These are phyloP conservation scores for Pelochelys cantorii DNA, from an alignment of 2,797 vertebrate species.

Conservation along the genomic window DNA sequence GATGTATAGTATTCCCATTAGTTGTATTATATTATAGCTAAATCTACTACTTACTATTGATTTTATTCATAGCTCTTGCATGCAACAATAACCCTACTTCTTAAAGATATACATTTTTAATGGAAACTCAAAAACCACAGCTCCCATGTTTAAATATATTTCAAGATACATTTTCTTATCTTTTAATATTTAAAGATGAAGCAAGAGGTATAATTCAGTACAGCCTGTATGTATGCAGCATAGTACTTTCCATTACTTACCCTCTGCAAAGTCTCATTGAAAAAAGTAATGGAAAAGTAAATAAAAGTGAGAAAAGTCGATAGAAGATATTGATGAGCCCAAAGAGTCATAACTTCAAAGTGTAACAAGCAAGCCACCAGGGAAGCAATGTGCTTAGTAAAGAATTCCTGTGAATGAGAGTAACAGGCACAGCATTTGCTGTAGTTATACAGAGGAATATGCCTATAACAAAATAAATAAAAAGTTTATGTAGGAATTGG, in stretches of 20 bases:
- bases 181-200: slow-evolving; percentile 75
- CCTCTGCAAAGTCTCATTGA: slow-evolving; percentile 24
- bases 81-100: slow-evolving; percentile 37
- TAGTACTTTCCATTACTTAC: slow-evolving; percentile 24
- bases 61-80: slow-evolving; percentile 64
- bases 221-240: not conserved
- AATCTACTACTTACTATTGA: slow-evolving; percentile 56
- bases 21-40: slow-evolving; percentile 12
- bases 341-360: slow-evolving; percentile 81
- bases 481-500: not conserved
- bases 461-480: not conserved
- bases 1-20: slow-evolving; percentile 29
- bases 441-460: not conserved
- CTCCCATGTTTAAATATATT: slow-evolving; percentile 57
- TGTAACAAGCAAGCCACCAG: slow-evolving; percentile 67
- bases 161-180: slow-evolving; percentile 55
- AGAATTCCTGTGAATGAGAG: slow-evolving; percentile 30
- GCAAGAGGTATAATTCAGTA: slow-evolving; percentile 45
- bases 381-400: slow-evolving; percentile 39
- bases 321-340: slow-evolving; percentile 80
- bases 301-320: slow-evolving; percentile 85
- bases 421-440: slow-evolving; percentile 4
- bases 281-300: slow-evolving; percentile 77
- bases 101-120: slow-evolving; percentile 61
- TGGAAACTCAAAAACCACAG: slow-evolving; percentile 24